Base-by-base conservation (phyloP, 2,797 vertebrate species). In the Poecilia picta region DNA sequence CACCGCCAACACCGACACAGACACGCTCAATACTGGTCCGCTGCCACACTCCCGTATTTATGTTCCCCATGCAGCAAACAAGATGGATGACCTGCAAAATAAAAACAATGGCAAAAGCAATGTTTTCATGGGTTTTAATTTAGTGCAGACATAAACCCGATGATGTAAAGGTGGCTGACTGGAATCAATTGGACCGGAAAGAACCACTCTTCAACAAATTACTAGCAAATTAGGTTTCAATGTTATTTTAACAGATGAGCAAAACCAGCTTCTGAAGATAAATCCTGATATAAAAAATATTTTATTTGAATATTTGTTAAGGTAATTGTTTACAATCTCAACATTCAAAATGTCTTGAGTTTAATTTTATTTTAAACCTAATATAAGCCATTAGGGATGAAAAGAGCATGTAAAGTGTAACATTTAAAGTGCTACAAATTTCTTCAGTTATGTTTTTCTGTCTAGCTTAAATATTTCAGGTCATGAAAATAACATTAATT, bases 41-140 rank as follows among this genome's bases (percentile, higher is more conserved):
- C 8, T 43, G 73, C 55, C 31, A 7, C n/a, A 45, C 36, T 31
- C 66, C 64, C n/a, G 46, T 46, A 43, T 70, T 74, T 16, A 47
- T 82, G 72, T 76, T 78, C 70, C 43, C 75, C 64, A 78, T 76
- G 77, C 72, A 64, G 49, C 47, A 62, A 73, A 76, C 45, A 46
- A 2, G 33, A 33, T 33, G 33, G 18, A 72, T 23, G 16, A 20
- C 28, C 11, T 55, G 13, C 1, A 51, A 79, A 1, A 39, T 0
- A 15, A 59, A 4, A 59, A 31, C n/a, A 57, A 28, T 57, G 28
- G n/a, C 16, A 47, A 23, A 36, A 73, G 46, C 23, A 0, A 13
- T 6, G 6, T 31, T 20, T 31, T 20, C 28, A n/a, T 43, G 16
- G 6, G 3, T 72, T 8, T 18, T 33, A 31, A 72, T 43, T n/a